phyloP scores from a whole-genome alignment of 2,797 vertebrate species.

The Poeciliopsis infans region DNA sequence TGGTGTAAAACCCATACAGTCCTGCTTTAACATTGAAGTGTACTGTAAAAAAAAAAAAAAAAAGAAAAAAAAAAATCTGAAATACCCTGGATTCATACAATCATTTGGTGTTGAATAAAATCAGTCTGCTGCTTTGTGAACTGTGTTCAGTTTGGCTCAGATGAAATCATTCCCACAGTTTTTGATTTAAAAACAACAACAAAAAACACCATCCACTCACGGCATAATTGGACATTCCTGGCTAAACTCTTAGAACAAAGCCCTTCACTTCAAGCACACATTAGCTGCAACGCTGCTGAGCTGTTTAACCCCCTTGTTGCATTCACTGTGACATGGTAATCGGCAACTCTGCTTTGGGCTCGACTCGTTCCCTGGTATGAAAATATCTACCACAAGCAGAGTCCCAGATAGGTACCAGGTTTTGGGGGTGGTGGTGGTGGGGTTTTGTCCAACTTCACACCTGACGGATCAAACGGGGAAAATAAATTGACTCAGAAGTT shows the following conservation, averaged over 20 bases:
- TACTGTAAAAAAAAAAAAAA: not conserved
- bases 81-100: not conserved
- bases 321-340: conserved; percentile 50
- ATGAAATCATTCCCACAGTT: conserved; percentile 56
- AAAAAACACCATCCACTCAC: conserved; percentile 7
- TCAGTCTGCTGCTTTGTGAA: conserved; percentile 2
- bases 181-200: conserved; percentile 15
- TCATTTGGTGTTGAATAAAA: conserved; percentile 1
- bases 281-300: conserved; percentile 56
- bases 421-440: not conserved
- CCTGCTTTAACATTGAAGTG: not conserved
- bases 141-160: conserved; percentile 32
- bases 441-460: conserved; percentile 22
- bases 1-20: too few relatives aligned
- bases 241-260: conserved; percentile 58
- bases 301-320: conserved; percentile 47
- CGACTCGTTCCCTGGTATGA: conserved; percentile 51
- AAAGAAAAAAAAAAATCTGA: not conserved
- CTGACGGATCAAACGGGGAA: conserved; percentile 24
- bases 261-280: conserved; percentile 74
- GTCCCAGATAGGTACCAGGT: conserved; percentile 62
- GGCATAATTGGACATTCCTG: conserved; percentile 62
- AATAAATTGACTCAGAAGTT: conserved; percentile 34
- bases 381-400: conserved; percentile 42
- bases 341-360: conserved; percentile 13